phyloP scores from a whole-genome alignment of 2,113 vertebrate species.

The Paraplagusia blochii region DNA sequence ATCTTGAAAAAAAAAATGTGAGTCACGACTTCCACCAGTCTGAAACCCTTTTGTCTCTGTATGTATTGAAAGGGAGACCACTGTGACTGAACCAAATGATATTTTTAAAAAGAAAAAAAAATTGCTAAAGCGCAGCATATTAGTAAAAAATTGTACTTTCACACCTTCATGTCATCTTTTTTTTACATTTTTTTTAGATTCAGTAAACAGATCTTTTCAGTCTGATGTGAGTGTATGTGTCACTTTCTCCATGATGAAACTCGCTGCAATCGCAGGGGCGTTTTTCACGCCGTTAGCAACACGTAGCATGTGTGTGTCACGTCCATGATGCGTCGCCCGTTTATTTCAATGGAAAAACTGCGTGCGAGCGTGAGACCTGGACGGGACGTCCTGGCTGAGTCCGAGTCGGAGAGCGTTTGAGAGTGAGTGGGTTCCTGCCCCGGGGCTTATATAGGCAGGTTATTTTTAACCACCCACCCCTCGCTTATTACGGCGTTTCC shows the following conservation, averaged over 20 bases:
- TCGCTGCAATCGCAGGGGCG: conserved; percentile 23
- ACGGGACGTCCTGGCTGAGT: conserved; percentile 54
- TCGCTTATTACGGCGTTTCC: conserved; percentile 88
- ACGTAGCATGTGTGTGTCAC: conserved; percentile 46
- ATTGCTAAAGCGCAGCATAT: too few relatives aligned
- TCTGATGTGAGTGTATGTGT: neutral
- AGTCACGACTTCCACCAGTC: too few relatives aligned
- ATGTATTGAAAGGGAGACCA: too few relatives aligned
- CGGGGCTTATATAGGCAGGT: conserved; percentile 88
- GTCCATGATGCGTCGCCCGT: conserved; percentile 35
- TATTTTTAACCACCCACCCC: conserved; percentile 95
- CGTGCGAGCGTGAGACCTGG: conserved; percentile 25
- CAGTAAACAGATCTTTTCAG: too few relatives aligned
- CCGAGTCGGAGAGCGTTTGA: conserved; percentile 69
- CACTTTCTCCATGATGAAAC: conserved; percentile 47
- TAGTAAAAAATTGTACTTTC: too few relatives aligned
- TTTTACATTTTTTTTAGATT: too few relatives aligned
- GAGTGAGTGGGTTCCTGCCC: conserved; percentile 77
- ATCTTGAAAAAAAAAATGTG: too few relatives aligned
- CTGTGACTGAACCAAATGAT: too few relatives aligned
- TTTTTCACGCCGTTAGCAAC: conserved; percentile 8
- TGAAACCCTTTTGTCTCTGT: too few relatives aligned
- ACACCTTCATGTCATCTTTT: too few relatives aligned
- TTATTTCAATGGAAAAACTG: conserved; percentile 53
- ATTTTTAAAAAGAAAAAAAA: too few relatives aligned